Evolutionary conservation across 2,797 vertebrate species (phyloP), one percentile per base, ranked within the genome.

Genomic region (Tragelaphus oryx): DNA sequence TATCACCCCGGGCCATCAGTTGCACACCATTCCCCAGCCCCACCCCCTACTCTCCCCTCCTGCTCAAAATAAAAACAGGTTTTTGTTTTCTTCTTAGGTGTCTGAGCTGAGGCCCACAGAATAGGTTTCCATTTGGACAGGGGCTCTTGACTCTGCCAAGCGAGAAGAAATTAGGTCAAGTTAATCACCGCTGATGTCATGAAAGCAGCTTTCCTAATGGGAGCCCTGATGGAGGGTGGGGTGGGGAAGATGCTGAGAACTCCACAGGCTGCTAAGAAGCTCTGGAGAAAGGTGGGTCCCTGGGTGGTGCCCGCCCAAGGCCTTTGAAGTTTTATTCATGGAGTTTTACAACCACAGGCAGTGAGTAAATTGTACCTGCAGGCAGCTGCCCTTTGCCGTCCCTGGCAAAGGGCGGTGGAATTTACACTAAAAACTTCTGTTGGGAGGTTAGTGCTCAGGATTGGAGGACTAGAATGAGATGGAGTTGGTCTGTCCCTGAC

Each of bases 81-180:
- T 55, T 95, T 41, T 41, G 37, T 96, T 80, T 76, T 93, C 75
- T 41, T 18, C 62, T 85, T 71, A 50, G 76, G 59, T 82, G 95
- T 96, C 98, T 94, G 55, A 92, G 95, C 96, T 89, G 95, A 96
- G 94, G 87, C 65, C 80, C 33, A 30, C 6, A 84, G 87, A 84
- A 41, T 78, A 89, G 95, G 92, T 93, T 75, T 97, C 96, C 95
- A 81, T 92, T 57, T 97, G 96, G 95, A 97, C 87, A 93, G 48
- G 90, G 91, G 76, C 96, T 97, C 95, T 94, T 83, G 94, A 79
- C 78, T 96, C 93, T 94, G 79, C 76, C 71, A 95, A 97, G 94
- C 91, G 93, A 97, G 79, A 92, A 96, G 95, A 97, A 98, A 98
- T 98, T 97, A 97, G 98, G 98, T 98, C 98, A 98, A 96, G 93